Evolutionary conservation across 2,113 vertebrate species (phyloP), one percentile per base, ranked within the genome.

Genomic region (Ondatra zibethicus): DNA sequence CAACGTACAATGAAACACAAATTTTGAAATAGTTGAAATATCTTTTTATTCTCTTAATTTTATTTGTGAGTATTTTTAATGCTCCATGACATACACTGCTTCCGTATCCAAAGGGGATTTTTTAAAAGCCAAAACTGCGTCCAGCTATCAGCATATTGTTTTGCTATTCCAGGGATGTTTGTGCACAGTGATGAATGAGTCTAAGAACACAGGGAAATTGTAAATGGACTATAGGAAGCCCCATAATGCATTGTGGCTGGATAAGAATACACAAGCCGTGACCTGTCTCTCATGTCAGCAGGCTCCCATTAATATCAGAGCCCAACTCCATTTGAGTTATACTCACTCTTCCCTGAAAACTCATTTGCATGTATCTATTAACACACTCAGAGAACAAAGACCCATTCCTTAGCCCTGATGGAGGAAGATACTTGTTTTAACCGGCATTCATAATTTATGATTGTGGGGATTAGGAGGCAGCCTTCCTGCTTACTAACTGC

Each of bases 361-460:
- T 87, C 89, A 92, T 87, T 89, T 82, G 39, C 25, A 70, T 84
- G 86, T 94, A 95, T 33, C 68, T 94, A 93, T 82, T 90, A 91
- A 92, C 87, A 87, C 73, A 45, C 29, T 91, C 52, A 68, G 89
- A 94, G 65, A 93, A 84, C 91, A 95, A 92, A 97, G 84, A 77
- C 88, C 16, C 73, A 31, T 85, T 81, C 72, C 52, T 93, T 75
- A 85, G 65, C 42, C 93, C 92, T 92, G 91, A 91, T 89, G 94
- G 88, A 85, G 45, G 36, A 76, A 96, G 86, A 72, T 58, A 77
- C 96, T 86, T 81, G 70, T 88, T 92, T 86, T 91, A 93, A 89
- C 80, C 21, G 21, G 65, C 50, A 58, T 94, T 93, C 61, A 45
- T 97, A 91, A 96, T 97, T 96, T 92, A 91, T 95, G 94, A 89